Evolutionary conservation across 2,113 vertebrate species (phyloP), one percentile per base, ranked within the genome.

Genomic region (Cyphomyrus plagiostoma): DNA sequence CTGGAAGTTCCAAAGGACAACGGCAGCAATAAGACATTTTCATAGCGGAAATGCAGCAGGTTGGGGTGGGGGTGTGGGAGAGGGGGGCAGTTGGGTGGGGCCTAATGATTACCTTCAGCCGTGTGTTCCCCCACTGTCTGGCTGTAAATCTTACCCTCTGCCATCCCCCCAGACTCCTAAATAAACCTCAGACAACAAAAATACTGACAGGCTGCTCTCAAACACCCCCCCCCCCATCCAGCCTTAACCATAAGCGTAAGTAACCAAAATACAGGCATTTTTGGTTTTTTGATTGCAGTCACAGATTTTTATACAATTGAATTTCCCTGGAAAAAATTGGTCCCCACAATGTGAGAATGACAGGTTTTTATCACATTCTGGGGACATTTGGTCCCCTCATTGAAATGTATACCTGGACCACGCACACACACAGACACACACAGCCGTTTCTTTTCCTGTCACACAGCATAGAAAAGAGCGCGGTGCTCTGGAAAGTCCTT

Each of bases 381-480:
- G 52, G 52, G 17, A 56, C 52, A 56, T 56, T 56, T 9, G 23
- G 23, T 62, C 56, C 56, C 56, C 23, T n/a, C 23, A n/a, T 23
- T 62, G 23, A n/a, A 80, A 39, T 17, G 48, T 13, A 23, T 39
- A 26, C 66, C 89, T 9, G 56, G 56, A 4, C 74, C 77, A 39
- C 45, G 35, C n/a, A 89, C 30, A 35, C 35, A 35, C 35, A 85
- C 23, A 89, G n/a, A 85, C 82, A 88, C n/a, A 91, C 53, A 90
- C 62, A 88, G 84, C 82, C 91, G 92, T 93, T 90, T 39, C 56
- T 88, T 90, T 88, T 35, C 83, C 23, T 70, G n/a, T 80, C 74
- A 83, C 90, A 86, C 92, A 91, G 58, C 82, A 93, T 90, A 93
- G 93, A 94, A 93, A 95, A 90, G 88, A 90, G 91, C 90, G 90